Base-by-base conservation (phyloP, 2,888 invertebrate species). In the Tiliacea aurago region DNA sequence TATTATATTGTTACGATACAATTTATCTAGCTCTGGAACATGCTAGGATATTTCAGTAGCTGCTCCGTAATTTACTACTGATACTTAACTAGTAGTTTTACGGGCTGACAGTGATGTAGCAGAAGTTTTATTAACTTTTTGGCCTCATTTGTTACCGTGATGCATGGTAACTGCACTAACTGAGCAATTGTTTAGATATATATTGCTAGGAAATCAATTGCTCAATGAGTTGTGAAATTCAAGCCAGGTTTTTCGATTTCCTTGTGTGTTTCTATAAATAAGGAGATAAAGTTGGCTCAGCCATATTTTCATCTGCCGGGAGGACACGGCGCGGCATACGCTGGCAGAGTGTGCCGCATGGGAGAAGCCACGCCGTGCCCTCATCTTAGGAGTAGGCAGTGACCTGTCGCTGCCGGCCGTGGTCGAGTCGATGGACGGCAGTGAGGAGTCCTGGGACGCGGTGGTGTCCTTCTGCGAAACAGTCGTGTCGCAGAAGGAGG, bases 121-220 rank as follows among this genome's bases (percentile, higher is more conserved):
- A 63, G 62, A 69, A 83, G 66, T 80, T 83, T 78, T 83, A 83
- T 69, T 69, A 69, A 80, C 65, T 73, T 83, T 80, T 83, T 43
- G 65, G 43, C 13, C 79, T 78, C 65, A 59, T 80, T 73, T 83
- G 73, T 80, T 73, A 51, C 49, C 18, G 73, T 73, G 83, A 83
- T 58, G 62, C 65, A 78, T 83, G 56, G 53, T 43, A 15, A 58
- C 47, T 56, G 78, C 45, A 47, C 45, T 33, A 23, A 51, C 53
- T 59, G 67, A 4, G 20, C 70, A 59, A 73, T 78, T 69, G 65
- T 58, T 68, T 78, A 58, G 45, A 56, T 43, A 67, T 49, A 43
- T 69, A 62, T 49, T n/a, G 65, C 37, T 33, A 4, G 20, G n/a
- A 13, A 37, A 47, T 51, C 78, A 45, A 71, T 71, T 71, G 71